Conservation (phyloP, 2,113 vertebrate genomes). For the Acrocephalus arundinaceus region DNA sequence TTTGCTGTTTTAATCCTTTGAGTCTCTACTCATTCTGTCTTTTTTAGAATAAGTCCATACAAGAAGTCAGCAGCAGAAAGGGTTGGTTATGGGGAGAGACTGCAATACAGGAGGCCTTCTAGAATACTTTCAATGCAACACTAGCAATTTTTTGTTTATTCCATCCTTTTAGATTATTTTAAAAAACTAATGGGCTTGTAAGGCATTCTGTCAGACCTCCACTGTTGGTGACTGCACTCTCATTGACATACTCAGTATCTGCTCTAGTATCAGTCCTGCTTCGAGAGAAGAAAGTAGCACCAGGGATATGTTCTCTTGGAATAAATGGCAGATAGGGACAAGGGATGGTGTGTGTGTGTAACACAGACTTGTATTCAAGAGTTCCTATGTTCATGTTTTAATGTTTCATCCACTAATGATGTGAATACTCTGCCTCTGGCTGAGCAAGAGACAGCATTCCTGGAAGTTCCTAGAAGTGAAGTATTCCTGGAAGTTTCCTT, state of each 20-base stretch:
- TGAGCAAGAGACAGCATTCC: background rate
- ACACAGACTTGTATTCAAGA: background rate
- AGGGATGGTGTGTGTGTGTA: background rate
- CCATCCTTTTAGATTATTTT: background rate
- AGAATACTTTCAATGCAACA: background rate
- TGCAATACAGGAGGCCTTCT: background rate
- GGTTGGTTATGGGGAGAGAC: background rate
- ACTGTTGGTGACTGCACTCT: background rate
- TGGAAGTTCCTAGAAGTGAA: background rate
- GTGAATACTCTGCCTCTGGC: background rate
- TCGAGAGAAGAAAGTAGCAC: background rate
- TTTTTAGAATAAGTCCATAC: background rate
- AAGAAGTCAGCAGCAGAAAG: background rate
- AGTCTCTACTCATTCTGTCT: background rate
- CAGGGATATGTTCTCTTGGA: background rate
- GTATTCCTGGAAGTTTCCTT: background rate
- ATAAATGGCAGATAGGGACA: background rate
- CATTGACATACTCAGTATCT: background rate
- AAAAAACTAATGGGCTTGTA: background rate
- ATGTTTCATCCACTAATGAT: background rate
- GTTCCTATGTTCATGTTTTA: background rate
- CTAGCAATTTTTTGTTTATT: background rate
- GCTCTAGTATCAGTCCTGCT: background rate
- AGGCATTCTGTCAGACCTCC: background rate
- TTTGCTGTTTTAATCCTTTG: background rate